phyloP scores from a whole-genome alignment of 2,888 invertebrate species.

The Oscheius sp. region DNA sequence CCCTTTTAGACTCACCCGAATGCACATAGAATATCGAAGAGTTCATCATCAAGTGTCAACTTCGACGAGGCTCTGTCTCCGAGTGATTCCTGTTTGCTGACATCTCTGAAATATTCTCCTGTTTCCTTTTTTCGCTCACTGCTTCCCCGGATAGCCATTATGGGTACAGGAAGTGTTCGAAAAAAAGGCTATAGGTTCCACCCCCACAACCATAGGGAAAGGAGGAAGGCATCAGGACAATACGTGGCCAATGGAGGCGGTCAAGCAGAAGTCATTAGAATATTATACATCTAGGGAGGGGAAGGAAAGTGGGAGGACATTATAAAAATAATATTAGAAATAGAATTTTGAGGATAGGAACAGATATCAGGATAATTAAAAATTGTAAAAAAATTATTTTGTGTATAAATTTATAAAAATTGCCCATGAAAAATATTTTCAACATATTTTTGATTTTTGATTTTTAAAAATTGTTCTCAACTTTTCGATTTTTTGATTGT shows the following conservation, averaged over 20 bases:
- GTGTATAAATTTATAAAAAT: too few relatives aligned
- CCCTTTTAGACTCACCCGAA: constrained; percentile 63
- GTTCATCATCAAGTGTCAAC: constrained; percentile 67
- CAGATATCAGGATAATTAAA: too few relatives aligned
- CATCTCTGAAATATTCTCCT: constrained; percentile 22
- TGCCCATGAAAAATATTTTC: too few relatives aligned
- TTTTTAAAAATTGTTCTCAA: too few relatives aligned
- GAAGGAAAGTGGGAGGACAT: neutral
- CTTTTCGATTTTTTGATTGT: too few relatives aligned
- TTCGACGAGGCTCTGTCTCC: constrained; percentile 60
- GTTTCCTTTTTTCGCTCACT: neutral
- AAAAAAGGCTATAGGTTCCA: too few relatives aligned
- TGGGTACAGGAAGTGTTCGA: neutral
- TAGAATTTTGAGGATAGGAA: too few relatives aligned
- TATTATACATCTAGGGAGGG: neutral
- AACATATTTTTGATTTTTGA: too few relatives aligned
- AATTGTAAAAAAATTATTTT: too few relatives aligned
- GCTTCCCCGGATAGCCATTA: neutral
- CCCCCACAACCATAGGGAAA: too few relatives aligned
- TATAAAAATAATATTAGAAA: too few relatives aligned
- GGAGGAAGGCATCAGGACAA: too few relatives aligned
- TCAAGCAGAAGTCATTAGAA: constrained; percentile 22
- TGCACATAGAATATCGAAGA: constrained; percentile 67
- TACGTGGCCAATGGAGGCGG: constrained; percentile 1
- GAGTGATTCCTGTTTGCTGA: constrained; percentile 45